Conservation (phyloP, 2,888 invertebrate genomes). For the Caenorhabditis auriculariae region DNA sequence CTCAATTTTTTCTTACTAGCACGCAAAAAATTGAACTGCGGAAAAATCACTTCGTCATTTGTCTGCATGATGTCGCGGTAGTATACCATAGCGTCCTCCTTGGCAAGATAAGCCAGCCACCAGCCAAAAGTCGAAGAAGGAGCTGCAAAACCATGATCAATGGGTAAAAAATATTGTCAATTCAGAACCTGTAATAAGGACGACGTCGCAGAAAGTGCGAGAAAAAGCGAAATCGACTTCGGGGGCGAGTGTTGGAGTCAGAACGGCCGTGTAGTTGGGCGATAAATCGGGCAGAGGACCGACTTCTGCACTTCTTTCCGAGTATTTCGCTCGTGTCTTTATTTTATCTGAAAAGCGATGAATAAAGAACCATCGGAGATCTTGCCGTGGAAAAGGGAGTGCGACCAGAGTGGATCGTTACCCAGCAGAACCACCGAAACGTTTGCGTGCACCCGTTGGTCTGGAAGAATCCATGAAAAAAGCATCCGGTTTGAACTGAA, state of each 20-base stretch:
- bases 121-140: conserved; percentile 10
- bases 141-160: too few relatives aligned
- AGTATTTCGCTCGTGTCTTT: neutral
- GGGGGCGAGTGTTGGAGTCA: conserved; percentile 2
- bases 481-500: neutral
- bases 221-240: conserved; percentile 15
- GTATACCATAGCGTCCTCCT: conserved; percentile 6
- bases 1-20: too few relatives aligned
- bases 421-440: conserved; percentile 10
- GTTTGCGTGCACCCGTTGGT: neutral
- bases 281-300: neutral
- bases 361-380: too few relatives aligned
- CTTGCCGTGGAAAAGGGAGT: conserved; percentile 9
- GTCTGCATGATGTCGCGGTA: too few relatives aligned
- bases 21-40: too few relatives aligned
- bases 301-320: neutral
- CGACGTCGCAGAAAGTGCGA: conserved; percentile 11
- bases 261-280: conserved; percentile 13
- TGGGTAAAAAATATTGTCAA: too few relatives aligned
- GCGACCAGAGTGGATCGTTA: conserved; percentile 16
- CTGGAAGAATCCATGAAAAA: conserved; percentile 4
- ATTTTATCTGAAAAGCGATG: too few relatives aligned
- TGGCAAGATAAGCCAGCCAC: conserved; percentile 15
- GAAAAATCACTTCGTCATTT: too few relatives aligned
- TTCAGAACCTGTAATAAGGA: too few relatives aligned